Conservation (phyloP, 2,113 vertebrate genomes). For the Lycaon pictus region DNA sequence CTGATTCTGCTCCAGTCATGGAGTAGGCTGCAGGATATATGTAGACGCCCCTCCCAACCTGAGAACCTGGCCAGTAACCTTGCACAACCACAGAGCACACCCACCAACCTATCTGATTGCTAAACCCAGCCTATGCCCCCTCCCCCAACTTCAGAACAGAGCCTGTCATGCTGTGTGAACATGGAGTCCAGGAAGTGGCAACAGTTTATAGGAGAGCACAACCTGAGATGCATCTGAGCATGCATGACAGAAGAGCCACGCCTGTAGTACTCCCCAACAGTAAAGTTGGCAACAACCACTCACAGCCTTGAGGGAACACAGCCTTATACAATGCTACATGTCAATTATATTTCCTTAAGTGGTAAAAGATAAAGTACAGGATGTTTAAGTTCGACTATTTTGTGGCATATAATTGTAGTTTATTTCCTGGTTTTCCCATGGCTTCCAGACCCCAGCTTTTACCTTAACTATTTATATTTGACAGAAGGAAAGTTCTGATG, state of each 20-base stretch:
- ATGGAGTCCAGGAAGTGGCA: background rate
- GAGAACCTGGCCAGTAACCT: background rate
- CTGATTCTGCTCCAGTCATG: background rate
- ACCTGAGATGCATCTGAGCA: background rate
- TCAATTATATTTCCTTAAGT: background rate
- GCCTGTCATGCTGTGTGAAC: background rate
- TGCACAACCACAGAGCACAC: background rate
- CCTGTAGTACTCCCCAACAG: background rate
- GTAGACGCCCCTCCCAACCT: background rate
- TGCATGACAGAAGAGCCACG: background rate
- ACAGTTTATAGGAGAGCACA: background rate
- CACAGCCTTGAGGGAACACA: background rate
- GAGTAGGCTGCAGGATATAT: background rate
- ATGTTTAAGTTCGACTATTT: background rate
- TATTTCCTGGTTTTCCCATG: background rate
- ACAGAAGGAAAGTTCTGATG: background rate
- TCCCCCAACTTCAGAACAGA: background rate
- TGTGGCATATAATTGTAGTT: background rate
- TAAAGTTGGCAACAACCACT: background rate
- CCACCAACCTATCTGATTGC: background rate
- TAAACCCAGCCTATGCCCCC: background rate
- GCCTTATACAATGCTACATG: background rate
- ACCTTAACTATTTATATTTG: background rate
- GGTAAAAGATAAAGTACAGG: background rate
- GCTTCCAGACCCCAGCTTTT: no score